Conservation (phyloP, 2,113 vertebrate species). For the Thinocorus orbignyianus region DNA sequence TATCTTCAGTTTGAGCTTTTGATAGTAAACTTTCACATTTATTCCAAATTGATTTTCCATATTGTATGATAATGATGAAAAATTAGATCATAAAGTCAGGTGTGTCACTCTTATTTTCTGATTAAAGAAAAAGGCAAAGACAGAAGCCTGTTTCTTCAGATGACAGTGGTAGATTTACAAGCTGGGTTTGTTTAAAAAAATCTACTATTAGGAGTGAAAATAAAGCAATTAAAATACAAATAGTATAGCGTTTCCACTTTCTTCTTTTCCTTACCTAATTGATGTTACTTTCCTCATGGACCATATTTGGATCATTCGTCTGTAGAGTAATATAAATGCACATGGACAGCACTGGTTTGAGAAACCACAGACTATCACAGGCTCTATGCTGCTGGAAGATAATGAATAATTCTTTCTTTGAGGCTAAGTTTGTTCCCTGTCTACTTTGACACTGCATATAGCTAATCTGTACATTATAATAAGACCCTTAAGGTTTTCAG, state of each 20-base stretch:
- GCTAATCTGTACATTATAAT: not conserved
- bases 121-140: not conserved
- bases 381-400: not conserved
- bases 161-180: not conserved
- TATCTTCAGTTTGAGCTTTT: not conserved
- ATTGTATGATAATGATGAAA: not conserved
- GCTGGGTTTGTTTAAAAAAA: not conserved
- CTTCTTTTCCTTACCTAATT: not conserved
- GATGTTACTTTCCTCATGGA: not conserved
- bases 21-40: not conserved
- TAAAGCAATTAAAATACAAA: not conserved
- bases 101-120: not conserved
- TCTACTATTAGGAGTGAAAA: not conserved
- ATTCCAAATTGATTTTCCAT: not conserved
- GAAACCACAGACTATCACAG: not conserved
- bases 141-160: not conserved
- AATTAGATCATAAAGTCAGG: not conserved
- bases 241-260: not conserved
- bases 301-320: not conserved
- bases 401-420: not conserved
- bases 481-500: not conserved
- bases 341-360: not conserved
- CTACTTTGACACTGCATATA: not conserved
- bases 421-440: not conserved
- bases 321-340: not conserved